These are phyloP conservation scores for Chiloscyllium punctatum DNA, from an alignment of 2,797 vertebrate genomes.

Conservation along the genomic window DNA sequence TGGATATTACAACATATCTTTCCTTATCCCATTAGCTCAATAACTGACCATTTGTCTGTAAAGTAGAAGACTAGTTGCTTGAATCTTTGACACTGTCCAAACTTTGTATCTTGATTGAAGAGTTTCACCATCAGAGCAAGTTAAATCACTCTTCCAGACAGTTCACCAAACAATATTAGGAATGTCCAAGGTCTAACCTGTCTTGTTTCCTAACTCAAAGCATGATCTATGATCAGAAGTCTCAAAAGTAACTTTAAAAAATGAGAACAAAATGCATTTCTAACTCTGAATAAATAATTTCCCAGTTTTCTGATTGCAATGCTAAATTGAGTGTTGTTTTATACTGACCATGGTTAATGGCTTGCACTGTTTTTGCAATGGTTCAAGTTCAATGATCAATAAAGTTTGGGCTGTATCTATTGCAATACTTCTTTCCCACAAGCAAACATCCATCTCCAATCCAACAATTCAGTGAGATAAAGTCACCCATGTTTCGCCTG, in stretches of 20 bases:
- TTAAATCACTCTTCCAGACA: not conserved
- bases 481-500: not conserved
- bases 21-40: not conserved
- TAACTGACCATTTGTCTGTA: not conserved
- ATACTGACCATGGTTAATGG: not conserved
- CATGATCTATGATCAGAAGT: not conserved
- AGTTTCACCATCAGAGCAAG: not conserved
- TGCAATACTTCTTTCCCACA: not conserved
- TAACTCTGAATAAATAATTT: not conserved
- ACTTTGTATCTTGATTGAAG: not conserved
- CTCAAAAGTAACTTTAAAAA: not conserved
- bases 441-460: slow-evolving; percentile 10
- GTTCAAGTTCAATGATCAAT: not conserved
- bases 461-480: slow-evolving; percentile 7
- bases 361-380: not conserved
- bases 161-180: not conserved
- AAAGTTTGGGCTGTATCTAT: slow-evolving; percentile 8
- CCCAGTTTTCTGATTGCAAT: not conserved
- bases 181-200: not conserved
- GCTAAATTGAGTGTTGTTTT: not conserved
- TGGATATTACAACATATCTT: not conserved
- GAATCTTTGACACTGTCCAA: not conserved
- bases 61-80: not conserved
- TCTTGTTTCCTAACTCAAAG: slow-evolving; percentile 4
- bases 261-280: not conserved